These are phyloP conservation scores for Cheilosia urbana DNA, from an alignment of 2,888 invertebrate genomes.

Conservation along the genomic window DNA sequence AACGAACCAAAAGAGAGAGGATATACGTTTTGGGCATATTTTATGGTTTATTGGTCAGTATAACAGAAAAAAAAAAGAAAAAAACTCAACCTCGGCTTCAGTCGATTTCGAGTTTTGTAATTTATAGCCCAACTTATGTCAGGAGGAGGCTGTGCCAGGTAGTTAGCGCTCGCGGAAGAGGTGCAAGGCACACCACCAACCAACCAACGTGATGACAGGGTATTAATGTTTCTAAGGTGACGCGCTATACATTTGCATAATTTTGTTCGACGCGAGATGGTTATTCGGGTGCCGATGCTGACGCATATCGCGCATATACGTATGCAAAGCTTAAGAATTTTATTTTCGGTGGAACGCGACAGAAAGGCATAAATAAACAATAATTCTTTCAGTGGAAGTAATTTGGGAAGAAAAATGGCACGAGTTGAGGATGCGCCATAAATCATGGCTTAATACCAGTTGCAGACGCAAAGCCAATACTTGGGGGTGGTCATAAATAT, in stretches of 20 bases:
- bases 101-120: slow-evolving; percentile 57
- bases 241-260: slow-evolving; percentile 75
- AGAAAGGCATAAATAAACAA: slow-evolving; percentile 75
- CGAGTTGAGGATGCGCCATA: slow-evolving; percentile 72
- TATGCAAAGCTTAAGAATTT: slow-evolving; percentile 50
- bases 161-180: slow-evolving; percentile 58
- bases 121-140: slow-evolving; percentile 66
- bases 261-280: slow-evolving; percentile 35
- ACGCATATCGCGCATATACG: slow-evolving; percentile 46
- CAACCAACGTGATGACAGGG: slow-evolving; percentile 72
- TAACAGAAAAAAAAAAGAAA: background rate
- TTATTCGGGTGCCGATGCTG: slow-evolving; percentile 27
- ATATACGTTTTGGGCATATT: slow-evolving; percentile 63
- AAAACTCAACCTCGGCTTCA: slow-evolving; percentile 46
- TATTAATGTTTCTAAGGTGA: slow-evolving; percentile 75
- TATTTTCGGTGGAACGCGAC: slow-evolving; percentile 62
- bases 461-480: slow-evolving; percentile 75
- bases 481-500: slow-evolving; percentile 71
- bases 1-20: slow-evolving; percentile 51
- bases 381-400: slow-evolving; percentile 76
- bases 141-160: slow-evolving; percentile 55
- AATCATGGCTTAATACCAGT: slow-evolving; percentile 75
- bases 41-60: slow-evolving; percentile 72
- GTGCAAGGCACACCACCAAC: slow-evolving; percentile 24
- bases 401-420: slow-evolving; percentile 75